These are phyloP conservation scores for Dendroctonus ponderosae DNA, from an alignment of 1,140 invertebrate species.

Conservation along the genomic window DNA sequence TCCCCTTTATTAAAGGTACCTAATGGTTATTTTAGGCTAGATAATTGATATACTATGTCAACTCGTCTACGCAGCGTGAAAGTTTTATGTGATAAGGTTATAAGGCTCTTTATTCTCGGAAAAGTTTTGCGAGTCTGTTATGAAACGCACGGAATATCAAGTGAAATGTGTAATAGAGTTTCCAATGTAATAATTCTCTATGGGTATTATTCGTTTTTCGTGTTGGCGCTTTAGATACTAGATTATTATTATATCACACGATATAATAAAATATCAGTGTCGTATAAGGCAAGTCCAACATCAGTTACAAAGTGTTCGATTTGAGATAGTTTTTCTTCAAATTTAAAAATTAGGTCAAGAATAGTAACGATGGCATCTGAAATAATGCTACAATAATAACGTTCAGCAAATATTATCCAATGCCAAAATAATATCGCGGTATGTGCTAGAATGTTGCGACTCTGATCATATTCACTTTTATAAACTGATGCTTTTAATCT, in stretches of 20 bases:
- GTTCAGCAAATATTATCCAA: neutral
- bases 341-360: too few relatives aligned
- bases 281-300: too few relatives aligned
- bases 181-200: too few relatives aligned
- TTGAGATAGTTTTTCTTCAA: neutral
- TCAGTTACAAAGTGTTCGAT: neutral
- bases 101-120: neutral
- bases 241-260: too few relatives aligned
- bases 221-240: too few relatives aligned
- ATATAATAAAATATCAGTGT: too few relatives aligned
- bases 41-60: conserved; percentile 29
- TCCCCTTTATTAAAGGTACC: conserved; percentile 34
- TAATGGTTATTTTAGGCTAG: conserved; percentile 25
- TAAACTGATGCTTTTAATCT: conserved; percentile 19
- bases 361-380: too few relatives aligned
- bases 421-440: neutral
- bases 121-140: too few relatives aligned
- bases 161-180: too few relatives aligned
- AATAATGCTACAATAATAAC: too few relatives aligned
- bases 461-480: neutral
- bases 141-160: too few relatives aligned
- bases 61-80: conserved; percentile 16
- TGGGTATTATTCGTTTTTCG: too few relatives aligned
- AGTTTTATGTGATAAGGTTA: conserved; percentile 11
- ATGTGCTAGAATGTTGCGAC: neutral